These are phyloP conservation scores for Harpagoxenus sublaevis DNA, from an alignment of 2,888 invertebrate genomes.

Conservation along the genomic window DNA sequence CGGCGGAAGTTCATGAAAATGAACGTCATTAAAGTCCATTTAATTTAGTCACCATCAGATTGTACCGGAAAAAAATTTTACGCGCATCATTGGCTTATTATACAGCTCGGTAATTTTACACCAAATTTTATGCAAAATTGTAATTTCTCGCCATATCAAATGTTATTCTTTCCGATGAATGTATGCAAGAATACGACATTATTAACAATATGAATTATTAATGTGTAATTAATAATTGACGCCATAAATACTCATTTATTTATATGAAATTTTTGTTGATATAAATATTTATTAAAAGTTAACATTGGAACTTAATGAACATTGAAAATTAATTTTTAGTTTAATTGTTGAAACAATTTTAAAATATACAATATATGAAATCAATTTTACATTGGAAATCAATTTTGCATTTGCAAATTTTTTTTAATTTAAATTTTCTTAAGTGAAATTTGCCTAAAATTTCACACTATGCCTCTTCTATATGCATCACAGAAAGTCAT, in stretches of 20 bases:
- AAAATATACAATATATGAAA: background rate
- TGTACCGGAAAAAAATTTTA: conserved; percentile 7
- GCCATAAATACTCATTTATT: background rate
- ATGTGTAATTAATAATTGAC: background rate
- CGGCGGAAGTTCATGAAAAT: conserved; percentile 68
- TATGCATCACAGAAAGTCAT: background rate
- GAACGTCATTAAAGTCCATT: conserved; percentile 61
- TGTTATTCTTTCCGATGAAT: background rate
- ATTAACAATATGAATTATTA: conserved; percentile 5
- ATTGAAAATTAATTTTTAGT: background rate
- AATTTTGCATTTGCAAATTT: background rate
- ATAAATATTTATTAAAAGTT: conserved; percentile 20
- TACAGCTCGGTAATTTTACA: background rate
- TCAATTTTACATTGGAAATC: background rate
- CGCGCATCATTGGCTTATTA: background rate
- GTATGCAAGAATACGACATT: background rate
- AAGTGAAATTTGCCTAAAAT: background rate
- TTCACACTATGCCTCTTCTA: background rate
- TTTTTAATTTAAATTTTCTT: background rate
- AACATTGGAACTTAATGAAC: background rate
- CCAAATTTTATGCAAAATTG: conserved; percentile 16
- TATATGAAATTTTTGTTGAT: background rate
- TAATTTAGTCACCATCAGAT: conserved; percentile 41
- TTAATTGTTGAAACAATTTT: background rate
- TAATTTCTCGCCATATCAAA: background rate